These are phyloP conservation scores for Agonopterix subpropinquella DNA, from an alignment of 2,888 invertebrate species.

Conservation along the genomic window DNA sequence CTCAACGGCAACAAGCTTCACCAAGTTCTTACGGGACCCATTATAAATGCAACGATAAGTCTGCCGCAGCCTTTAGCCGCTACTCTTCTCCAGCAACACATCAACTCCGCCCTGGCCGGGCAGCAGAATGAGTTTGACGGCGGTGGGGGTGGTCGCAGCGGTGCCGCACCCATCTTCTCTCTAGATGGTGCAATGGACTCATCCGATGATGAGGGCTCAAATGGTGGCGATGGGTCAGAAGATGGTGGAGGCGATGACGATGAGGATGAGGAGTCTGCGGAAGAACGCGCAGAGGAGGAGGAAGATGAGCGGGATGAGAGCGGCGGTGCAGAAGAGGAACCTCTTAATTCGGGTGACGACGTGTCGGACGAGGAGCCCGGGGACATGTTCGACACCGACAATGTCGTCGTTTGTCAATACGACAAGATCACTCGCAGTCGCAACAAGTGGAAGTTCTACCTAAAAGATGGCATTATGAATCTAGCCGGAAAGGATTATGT, in stretches of 20 bases:
- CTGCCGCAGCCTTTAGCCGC: conserved; percentile 89
- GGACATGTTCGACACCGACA: conserved; percentile 98
- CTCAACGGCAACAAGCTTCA: conserved; percentile 82
- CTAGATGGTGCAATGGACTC: conserved; percentile 82
- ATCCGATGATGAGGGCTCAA: conserved; percentile 85
- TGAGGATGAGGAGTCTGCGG: conserved; percentile 87
- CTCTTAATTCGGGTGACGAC: conserved; percentile 97
- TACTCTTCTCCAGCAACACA: conserved; percentile 90
- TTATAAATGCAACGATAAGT: conserved; percentile 92
- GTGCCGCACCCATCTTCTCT: conserved; percentile 55
- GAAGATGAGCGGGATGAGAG: conserved; percentile 83
- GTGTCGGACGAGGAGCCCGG: conserved; percentile 96
- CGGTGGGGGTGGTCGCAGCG: conserved; percentile 63
- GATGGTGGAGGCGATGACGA: conserved; percentile 83
- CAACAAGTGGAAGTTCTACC: conserved; percentile 99
- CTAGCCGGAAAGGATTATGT: conserved; percentile 98
- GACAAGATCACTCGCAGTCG: conserved; percentile 99
- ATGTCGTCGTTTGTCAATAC: conserved; percentile 99
- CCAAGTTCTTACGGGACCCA: conserved; percentile 88
- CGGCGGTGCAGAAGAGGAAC: conserved; percentile 84
- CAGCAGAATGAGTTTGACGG: conserved; percentile 68
- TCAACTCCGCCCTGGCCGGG: conserved; percentile 83
- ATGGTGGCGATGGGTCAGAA: conserved; percentile 73
- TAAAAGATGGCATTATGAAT: conserved; percentile 99
- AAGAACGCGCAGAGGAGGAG: conserved; percentile 77